phyloP scores from a whole-genome alignment of 2,113 vertebrate species.

The Pangasianodon gigas region DNA sequence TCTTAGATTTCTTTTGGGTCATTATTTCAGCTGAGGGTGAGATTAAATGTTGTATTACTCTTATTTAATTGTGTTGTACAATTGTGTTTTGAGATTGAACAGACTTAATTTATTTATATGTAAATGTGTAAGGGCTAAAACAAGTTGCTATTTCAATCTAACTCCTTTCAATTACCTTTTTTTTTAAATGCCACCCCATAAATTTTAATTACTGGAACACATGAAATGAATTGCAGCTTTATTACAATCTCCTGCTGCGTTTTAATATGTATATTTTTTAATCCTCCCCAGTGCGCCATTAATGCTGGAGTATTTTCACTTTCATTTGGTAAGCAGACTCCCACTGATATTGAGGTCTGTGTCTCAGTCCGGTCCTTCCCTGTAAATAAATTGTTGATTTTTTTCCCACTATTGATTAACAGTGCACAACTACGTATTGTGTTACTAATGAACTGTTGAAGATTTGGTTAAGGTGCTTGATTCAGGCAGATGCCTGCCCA shows the following conservation, averaged over 20 bases:
- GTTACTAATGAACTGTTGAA: background rate
- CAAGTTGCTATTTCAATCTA: background rate
- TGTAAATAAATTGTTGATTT: constrained; percentile 12
- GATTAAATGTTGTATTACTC: background rate
- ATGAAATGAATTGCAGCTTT: background rate
- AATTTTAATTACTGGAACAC: background rate
- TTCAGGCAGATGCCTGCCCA: background rate
- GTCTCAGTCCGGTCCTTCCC: background rate
- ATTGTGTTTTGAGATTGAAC: background rate
- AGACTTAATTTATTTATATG: background rate
- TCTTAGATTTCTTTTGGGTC: background rate
- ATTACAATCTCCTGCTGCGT: background rate
- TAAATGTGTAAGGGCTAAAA: background rate
- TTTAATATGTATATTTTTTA: background rate
- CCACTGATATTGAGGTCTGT: background rate
- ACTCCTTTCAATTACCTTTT: background rate
- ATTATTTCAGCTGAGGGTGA: background rate
- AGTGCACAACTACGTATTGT: background rate
- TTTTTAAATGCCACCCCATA: background rate
- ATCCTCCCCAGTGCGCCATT: background rate
- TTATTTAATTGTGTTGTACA: background rate
- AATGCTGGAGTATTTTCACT: constrained; percentile 7
- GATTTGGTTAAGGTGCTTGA: constrained; percentile 4
- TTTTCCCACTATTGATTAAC: background rate
- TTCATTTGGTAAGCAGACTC: background rate